These are phyloP conservation scores for Oreortyx pictus DNA, from an alignment of 2,797 vertebrate genomes.

Conservation along the genomic window DNA sequence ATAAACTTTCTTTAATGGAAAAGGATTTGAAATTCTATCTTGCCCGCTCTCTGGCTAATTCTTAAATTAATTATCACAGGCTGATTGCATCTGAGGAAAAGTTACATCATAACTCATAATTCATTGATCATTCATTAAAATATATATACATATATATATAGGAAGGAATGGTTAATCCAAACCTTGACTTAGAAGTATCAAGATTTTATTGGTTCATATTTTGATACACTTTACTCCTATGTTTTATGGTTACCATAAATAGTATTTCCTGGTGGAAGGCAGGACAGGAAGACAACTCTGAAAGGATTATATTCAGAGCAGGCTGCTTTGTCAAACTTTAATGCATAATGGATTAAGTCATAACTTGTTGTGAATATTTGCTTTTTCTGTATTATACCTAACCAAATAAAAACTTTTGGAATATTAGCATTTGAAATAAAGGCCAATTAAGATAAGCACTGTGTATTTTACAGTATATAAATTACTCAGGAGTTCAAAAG, in stretches of 20 bases:
- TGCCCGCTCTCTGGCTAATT: neutral
- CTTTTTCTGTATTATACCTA: neutral
- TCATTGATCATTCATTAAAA: neutral
- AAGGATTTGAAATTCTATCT: neutral
- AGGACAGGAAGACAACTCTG: neutral
- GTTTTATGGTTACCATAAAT: neutral
- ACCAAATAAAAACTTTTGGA: neutral
- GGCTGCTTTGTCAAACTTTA: neutral
- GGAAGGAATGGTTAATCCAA: neutral
- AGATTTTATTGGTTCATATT: neutral
- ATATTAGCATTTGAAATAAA: neutral
- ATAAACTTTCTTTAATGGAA: neutral
- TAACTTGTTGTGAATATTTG: neutral
- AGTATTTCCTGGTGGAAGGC: neutral
- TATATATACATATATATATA: too few relatives aligned
- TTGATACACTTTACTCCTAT: neutral
- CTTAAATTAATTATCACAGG: neutral
- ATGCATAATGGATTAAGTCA: neutral
- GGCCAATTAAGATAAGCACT: neutral
- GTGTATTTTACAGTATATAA: neutral
- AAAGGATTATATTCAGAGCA: neutral
- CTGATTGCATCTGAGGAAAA: neutral
- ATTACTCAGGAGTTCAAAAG: neutral
- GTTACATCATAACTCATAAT: neutral
- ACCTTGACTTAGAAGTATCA: neutral